Conservation (phyloP, 2,888 invertebrate genomes). For the Agrotis puta region DNA sequence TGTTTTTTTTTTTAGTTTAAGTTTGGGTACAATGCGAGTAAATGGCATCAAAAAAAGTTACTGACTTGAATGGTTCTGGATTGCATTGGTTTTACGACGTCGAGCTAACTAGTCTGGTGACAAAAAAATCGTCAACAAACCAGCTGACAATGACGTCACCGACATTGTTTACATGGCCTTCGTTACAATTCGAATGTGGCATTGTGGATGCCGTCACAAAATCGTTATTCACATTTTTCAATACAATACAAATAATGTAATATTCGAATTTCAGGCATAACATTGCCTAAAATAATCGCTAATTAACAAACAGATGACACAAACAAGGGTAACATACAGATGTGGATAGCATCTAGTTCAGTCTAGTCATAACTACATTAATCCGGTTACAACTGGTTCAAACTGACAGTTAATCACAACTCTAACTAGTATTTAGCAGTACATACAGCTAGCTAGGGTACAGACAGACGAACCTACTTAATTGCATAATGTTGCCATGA, state of each 20-base stretch:
- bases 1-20: not conserved
- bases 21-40: not conserved
- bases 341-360: slow-evolving; percentile 6
- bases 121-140: too few relatives aligned
- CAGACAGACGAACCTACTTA: slow-evolving; percentile 39
- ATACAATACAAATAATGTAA: too few relatives aligned
- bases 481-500: slow-evolving; percentile 50
- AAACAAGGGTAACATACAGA: slow-evolving; percentile 1
- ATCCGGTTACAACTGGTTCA: slow-evolving; percentile 39
- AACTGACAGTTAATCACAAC: slow-evolving; percentile 57
- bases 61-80: too few relatives aligned
- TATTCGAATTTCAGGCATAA: too few relatives aligned
- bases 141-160: too few relatives aligned
- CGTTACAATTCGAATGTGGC: too few relatives aligned
- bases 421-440: slow-evolving; percentile 34
- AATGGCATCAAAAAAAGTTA: too few relatives aligned
- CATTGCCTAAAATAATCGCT: not conserved
- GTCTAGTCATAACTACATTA: slow-evolving; percentile 41
- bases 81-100: too few relatives aligned
- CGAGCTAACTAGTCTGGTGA: too few relatives aligned
- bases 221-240: too few relatives aligned
- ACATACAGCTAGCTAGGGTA: not conserved
- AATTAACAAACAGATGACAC: slow-evolving; percentile 1
- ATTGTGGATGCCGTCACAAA: too few relatives aligned
- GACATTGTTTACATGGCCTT: too few relatives aligned